Conservation (phyloP, 2,888 invertebrate genomes). For the Lymantria monacha region DNA sequence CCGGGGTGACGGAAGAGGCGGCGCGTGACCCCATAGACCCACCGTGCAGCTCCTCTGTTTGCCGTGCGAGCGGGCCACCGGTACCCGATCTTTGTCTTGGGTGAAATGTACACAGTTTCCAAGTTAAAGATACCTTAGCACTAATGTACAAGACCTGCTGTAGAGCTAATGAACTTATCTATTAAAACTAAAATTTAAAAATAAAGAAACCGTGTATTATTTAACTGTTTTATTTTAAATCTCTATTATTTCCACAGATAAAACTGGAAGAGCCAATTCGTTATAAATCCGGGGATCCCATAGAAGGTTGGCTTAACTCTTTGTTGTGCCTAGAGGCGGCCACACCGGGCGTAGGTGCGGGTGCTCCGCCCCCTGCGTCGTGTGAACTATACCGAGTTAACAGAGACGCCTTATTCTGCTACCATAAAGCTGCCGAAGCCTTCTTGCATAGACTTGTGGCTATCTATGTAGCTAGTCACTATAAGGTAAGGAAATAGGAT, state of each 20-base stretch:
- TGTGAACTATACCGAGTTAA: slow-evolving; percentile 95
- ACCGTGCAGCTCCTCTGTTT: too few relatives aligned
- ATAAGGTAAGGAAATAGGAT: slow-evolving; percentile 85
- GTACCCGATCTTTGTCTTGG: too few relatives aligned
- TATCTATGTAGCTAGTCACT: slow-evolving; percentile 98
- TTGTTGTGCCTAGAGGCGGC: slow-evolving; percentile 95
- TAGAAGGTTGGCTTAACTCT: slow-evolving; percentile 95
- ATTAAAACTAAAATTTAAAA: too few relatives aligned
- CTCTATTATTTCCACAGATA: slow-evolving; percentile 70
- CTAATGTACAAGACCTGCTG: too few relatives aligned
- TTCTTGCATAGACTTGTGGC: slow-evolving; percentile 96
- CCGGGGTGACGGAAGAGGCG: too few relatives aligned
- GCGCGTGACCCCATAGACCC: too few relatives aligned
- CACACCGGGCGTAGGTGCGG: slow-evolving; percentile 85
- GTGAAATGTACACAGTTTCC: too few relatives aligned
- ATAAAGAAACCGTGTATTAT: too few relatives aligned
- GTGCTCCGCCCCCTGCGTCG: slow-evolving; percentile 93
- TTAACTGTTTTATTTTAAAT: not conserved
- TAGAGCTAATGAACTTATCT: too few relatives aligned
- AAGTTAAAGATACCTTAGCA: too few relatives aligned
- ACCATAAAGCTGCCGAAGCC: slow-evolving; percentile 95
- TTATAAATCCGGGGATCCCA: slow-evolving; percentile 91
- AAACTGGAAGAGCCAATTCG: slow-evolving; percentile 97
- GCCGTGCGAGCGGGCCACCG: too few relatives aligned
- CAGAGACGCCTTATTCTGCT: slow-evolving; percentile 96